Evolutionary conservation across 2,888 invertebrate species (phyloP).

Genomic region (Chymomyza procnemis): DNA sequence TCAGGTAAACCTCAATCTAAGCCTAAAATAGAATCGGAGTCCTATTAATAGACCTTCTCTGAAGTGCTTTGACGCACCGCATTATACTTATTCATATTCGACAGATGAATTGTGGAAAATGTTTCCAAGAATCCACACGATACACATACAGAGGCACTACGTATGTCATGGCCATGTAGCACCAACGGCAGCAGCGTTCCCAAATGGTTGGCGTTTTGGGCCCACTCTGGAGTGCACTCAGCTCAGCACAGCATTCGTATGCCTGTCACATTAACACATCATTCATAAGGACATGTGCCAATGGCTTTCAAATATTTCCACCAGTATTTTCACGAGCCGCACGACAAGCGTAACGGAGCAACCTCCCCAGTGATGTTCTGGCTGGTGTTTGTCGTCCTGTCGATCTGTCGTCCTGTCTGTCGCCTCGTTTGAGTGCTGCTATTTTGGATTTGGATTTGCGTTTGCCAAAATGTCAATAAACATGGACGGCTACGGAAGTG

Average conservation of each 20-base stretch:
- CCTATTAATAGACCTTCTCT: background rate
- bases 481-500: slow-evolving; percentile 34
- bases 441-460: slow-evolving; percentile 52
- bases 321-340: slow-evolving; percentile 9
- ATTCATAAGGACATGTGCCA: slow-evolving; percentile 77
- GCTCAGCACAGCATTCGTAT: background rate
- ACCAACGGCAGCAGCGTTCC: background rate
- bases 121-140: background rate
- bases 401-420: slow-evolving; percentile 19
- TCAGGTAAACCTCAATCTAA: no score
- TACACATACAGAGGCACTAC: background rate
- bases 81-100: background rate
- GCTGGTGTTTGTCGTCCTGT: slow-evolving; percentile 2
- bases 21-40: no score
- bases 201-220: background rate
- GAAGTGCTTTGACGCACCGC: background rate
- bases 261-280: slow-evolving; percentile 76
- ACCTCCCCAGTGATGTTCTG: slow-evolving; percentile 17
- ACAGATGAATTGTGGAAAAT: background rate
- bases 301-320: slow-evolving; percentile 58
- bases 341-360: background rate
- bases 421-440: slow-evolving; percentile 36
- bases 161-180: background rate
- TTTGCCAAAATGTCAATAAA: slow-evolving; percentile 73
- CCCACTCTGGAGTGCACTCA: background rate